A percentile compares a stretch with the other conserved stretches of the same genome.
Evolutionary conservation across 2,888 invertebrate species (phyloP).

Genomic region (Serrognathus titanus): DNA sequence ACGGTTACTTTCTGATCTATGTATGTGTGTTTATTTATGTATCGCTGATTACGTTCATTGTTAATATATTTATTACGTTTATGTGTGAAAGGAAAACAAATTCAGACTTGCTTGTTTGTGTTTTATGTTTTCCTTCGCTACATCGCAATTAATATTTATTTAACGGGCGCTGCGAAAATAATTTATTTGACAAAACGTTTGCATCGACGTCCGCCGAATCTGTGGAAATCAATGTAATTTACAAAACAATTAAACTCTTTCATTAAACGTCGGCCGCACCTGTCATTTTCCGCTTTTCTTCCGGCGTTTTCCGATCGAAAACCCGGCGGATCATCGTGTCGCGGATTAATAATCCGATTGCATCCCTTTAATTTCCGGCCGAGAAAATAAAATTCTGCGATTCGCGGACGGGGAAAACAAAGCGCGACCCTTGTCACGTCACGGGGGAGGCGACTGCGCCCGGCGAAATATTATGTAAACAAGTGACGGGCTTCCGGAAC

Average conservation of each 20-base stretch:
- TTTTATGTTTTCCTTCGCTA: too few relatives aligned
- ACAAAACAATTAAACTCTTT: constrained; percentile 20
- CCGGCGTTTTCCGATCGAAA: constrained; percentile 10
- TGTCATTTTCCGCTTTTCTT: constrained; percentile 16
- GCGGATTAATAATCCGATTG: background rate
- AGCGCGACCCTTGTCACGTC: constrained; percentile 9
- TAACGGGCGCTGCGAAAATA: background rate
- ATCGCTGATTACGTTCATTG: too few relatives aligned
- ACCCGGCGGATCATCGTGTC: background rate
- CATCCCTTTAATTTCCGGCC: constrained; percentile 1
- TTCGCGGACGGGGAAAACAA: background rate
- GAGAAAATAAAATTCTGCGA: background rate
- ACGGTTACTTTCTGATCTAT: background rate
- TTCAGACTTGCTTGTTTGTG: too few relatives aligned
- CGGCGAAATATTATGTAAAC: constrained; percentile 26
- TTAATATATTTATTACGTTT: too few relatives aligned
- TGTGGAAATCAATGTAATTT: constrained; percentile 19
- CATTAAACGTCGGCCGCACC: constrained; percentile 17
- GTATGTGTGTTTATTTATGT: background rate
- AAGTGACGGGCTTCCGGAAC: constrained; percentile 16
- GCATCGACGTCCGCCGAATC: constrained; percentile 7
- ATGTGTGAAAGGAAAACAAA: too few relatives aligned
- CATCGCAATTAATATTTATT: background rate
- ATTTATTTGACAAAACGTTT: background rate
- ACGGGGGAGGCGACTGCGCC: constrained; percentile 19